phyloP scores from a whole-genome alignment of 2,888 invertebrate genomes.

The Torymus texanus region DNA sequence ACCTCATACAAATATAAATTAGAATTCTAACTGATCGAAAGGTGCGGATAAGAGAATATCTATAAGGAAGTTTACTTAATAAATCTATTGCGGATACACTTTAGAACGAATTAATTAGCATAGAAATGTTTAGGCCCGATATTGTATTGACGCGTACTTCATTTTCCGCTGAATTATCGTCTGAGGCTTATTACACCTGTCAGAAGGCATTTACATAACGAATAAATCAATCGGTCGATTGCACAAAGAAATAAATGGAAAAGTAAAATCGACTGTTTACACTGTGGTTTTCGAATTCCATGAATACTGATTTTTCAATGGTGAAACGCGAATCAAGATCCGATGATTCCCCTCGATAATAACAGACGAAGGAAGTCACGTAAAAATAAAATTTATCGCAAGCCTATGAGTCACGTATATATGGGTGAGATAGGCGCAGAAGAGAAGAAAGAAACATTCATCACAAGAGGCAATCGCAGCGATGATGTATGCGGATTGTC shows the following conservation, averaged over 20 bases:
- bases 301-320: constrained; percentile 1
- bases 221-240: constrained; percentile 7
- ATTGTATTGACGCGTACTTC: not conserved
- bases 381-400: constrained; percentile 33
- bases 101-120: too few species aligned
- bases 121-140: too few species aligned
- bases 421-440: too few species aligned
- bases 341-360: not conserved
- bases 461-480: not conserved
- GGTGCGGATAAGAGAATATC: too few species aligned
- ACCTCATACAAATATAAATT: too few species aligned
- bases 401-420: constrained; percentile 5
- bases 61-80: too few species aligned
- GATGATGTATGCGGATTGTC: constrained; percentile 12
- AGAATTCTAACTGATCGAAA: too few species aligned
- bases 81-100: too few species aligned
- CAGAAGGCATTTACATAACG: not conserved
- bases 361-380: not conserved
- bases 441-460: not conserved
- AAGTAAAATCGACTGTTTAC: constrained; percentile 2
- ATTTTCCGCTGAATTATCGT: not conserved
- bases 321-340: constrained; percentile 15
- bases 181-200: not conserved
- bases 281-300: not conserved
- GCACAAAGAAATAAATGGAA: constrained; percentile 4